These are phyloP conservation scores for Drosophila orosa DNA, from an alignment of 1,140 invertebrate genomes.

Conservation along the genomic window DNA sequence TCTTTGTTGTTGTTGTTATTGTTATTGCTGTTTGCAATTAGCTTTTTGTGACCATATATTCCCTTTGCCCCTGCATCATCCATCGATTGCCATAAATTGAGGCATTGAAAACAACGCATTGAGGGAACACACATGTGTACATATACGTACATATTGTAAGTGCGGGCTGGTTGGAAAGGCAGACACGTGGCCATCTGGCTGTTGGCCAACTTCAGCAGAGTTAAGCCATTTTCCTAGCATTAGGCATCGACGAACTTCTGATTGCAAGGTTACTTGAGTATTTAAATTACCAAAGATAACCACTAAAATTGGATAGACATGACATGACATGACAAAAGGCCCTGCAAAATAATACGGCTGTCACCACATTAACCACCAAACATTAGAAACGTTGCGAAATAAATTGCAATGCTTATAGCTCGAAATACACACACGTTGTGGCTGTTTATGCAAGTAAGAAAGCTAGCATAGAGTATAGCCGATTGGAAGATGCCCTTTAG, in stretches of 20 bases:
- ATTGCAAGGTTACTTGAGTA: conserved; percentile 6
- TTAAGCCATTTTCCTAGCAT: background rate
- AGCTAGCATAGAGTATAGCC: background rate
- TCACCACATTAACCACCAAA: conserved; percentile 9
- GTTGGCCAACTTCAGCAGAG: conserved; percentile 21
- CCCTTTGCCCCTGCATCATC: conserved; percentile 39
- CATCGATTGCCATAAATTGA: conserved; percentile 66
- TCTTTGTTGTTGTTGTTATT: conserved; percentile 11
- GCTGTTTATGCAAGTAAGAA: background rate
- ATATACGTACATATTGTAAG: background rate
- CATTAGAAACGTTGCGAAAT: conserved; percentile 10
- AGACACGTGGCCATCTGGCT: conserved; percentile 53
- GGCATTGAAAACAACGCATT: conserved; percentile 59
- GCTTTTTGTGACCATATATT: conserved; percentile 49
- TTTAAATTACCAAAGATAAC: conserved; percentile 18
- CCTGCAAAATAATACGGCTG: conserved; percentile 3
- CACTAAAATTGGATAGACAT: conserved; percentile 20
- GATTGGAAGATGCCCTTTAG: background rate
- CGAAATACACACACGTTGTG: background rate
- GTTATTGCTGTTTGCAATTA: conserved; percentile 59
- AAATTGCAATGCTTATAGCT: background rate
- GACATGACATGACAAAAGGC: background rate
- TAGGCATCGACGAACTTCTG: background rate
- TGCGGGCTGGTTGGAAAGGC: background rate
- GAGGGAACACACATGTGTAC: background rate